Evolutionary conservation across 1,140 invertebrate species (phyloP).

Genomic region (Tetranychus urticae): DNA sequence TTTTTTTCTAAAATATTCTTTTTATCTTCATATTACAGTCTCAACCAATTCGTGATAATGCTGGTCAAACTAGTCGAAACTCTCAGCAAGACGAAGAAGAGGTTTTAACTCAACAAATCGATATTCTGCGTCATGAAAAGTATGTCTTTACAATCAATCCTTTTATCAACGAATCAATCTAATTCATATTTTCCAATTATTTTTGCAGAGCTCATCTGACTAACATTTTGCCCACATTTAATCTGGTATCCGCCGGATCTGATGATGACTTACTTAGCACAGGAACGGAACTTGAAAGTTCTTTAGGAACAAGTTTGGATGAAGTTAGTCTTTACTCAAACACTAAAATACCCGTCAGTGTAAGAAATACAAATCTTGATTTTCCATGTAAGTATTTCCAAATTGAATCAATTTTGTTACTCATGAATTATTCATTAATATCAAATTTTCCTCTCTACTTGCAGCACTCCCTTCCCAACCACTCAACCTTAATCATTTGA

Average conservation of each 20-base stretch:
- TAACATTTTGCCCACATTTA: conserved; percentile 38
- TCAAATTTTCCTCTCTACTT: neutral
- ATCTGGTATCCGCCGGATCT: conserved; percentile 43
- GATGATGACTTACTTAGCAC: conserved; percentile 40
- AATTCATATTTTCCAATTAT: neutral
- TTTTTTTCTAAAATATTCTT: neutral
- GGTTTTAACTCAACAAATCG: conserved; percentile 20
- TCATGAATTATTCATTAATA: neutral
- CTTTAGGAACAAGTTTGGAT: neutral
- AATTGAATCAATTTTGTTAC: neutral
- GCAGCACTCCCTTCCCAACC: neutral
- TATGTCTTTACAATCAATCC: conserved; percentile 11
- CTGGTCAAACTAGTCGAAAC: conserved; percentile 1
- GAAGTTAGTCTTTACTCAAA: neutral
- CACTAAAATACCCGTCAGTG: neutral
- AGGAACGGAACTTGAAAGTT: conserved; percentile 1
- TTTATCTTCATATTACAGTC: conserved; percentile 1
- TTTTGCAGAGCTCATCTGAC: conserved; percentile 44
- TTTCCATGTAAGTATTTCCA: neutral
- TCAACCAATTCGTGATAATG: conserved; percentile 8
- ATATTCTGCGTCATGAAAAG: conserved; percentile 22
- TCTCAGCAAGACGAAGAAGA: conserved; percentile 12
- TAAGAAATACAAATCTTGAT: neutral
- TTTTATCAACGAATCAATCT: conserved; percentile 23
- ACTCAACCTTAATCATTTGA: conserved; percentile 10